Base-by-base conservation (phyloP, 2,888 invertebrate genomes). In the Papilio elwesi region DNA sequence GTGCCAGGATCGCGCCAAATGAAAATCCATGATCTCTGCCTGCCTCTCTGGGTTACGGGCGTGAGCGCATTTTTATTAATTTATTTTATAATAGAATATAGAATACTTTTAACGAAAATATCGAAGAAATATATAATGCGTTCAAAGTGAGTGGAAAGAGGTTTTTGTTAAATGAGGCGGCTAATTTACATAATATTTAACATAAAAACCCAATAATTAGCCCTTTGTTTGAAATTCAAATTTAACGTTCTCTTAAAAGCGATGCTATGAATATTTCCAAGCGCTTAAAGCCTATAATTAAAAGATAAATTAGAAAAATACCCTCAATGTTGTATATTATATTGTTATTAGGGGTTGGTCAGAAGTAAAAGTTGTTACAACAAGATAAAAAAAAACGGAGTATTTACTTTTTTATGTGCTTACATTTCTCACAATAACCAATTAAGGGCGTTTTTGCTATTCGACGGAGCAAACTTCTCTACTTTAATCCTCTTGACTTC, bases 131-230 rank as follows among this genome's bases (percentile, higher is more conserved):
- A n/a, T 13, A 26, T 26, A 55, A 6, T 51, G 51, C 38, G 38
- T 59, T 15, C 43, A 5, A 59, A n/a, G n/a, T 36, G 57, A 57
- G 36, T 43, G 43, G 43, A n/a, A 4, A 38, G 10, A 57, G n/a
- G 26, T 26, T 57, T 57, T 57, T 6, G 15, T 59, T 38, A 59
- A 59, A 59, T 26, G n/a, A 43, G 43, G 59, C 38, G 0, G 36
- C n/a, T 38, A 59, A 59, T 59, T 59, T 59, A 0, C 59, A 59
- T 59, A 59, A 57, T 38, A 57, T 13, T 59, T 59, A 59, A 59
- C 38, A 59, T 59, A 59, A 59, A 59, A 59, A 59, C 1, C 59
- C 59, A 59, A 59, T 59, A 59, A 59, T 59, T 59, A 59, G 38
- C 59, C 59, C 43, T 59, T 59, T 43, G 43, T 59, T 59, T 59